Percentiles rank a stretch among this genome's conserved stretches.
phyloP scores from a whole-genome alignment of 2,888 invertebrate genomes.

The Theretra japonica region DNA sequence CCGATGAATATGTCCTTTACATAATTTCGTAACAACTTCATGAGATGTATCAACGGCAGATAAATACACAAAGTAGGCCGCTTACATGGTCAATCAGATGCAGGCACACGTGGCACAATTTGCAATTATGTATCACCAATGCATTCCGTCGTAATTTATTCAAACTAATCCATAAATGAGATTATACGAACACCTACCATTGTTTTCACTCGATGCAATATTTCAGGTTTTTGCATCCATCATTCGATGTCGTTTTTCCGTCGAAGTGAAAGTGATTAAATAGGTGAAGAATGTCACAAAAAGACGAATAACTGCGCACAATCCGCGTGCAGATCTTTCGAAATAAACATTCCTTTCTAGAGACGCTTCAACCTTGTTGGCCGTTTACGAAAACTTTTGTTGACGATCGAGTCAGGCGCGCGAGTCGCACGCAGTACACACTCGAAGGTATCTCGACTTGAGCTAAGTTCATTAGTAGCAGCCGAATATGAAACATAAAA shows the following conservation, averaged over 20 bases:
- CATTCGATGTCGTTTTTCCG: slow-evolving; percentile 28
- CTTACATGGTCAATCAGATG: slow-evolving; percentile 47
- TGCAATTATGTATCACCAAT: slow-evolving; percentile 38
- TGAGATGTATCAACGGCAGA: slow-evolving; percentile 36
- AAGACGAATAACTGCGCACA: slow-evolving; percentile 34
- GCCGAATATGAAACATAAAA: slow-evolving; percentile 17
- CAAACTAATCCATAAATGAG: slow-evolving; percentile 30
- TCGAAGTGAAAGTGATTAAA: slow-evolving; percentile 42
- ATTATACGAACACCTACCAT: slow-evolving; percentile 30
- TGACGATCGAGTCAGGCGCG: slow-evolving; percentile 13
- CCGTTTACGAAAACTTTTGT: slow-evolving; percentile 26
- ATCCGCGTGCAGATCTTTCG: slow-evolving; percentile 20
- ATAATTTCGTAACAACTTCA: slow-evolving; percentile 34
- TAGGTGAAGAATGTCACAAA: slow-evolving; percentile 33
- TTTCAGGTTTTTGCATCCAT: background rate
- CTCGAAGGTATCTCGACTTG: slow-evolving; percentile 40
- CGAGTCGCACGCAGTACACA: slow-evolving; percentile 15
- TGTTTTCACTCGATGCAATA: slow-evolving; percentile 30
- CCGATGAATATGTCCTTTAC: slow-evolving; percentile 26
- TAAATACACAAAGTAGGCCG: slow-evolving; percentile 44
- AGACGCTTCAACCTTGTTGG: slow-evolving; percentile 28
- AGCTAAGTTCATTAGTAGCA: slow-evolving; percentile 7
- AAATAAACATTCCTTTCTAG: slow-evolving; percentile 30
- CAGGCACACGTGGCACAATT: slow-evolving; percentile 42
- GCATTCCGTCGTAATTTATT: slow-evolving; percentile 27